Evolutionary conservation across 37 sponge, comb jelly and placozoan genomes (phyloP).

Genomic region (Amphimedon queenslandica): DNA sequence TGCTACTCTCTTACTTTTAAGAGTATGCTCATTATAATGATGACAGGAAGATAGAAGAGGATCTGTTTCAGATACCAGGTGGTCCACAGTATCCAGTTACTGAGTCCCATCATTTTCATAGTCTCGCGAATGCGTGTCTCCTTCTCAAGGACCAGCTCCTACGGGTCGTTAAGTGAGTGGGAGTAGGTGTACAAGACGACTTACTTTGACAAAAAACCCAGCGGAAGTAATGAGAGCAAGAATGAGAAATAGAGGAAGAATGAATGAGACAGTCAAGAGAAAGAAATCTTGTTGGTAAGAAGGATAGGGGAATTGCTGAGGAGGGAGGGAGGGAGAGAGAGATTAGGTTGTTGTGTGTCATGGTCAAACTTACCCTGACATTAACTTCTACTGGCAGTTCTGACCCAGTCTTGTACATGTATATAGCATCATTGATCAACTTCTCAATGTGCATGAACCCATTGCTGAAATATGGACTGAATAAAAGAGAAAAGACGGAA

Average conservation of each 20-base stretch:
- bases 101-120: slow-evolving; percentile 94
- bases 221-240: slow-evolving; percentile 70
- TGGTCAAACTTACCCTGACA: neutral
- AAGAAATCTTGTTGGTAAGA: slow-evolving; percentile 53
- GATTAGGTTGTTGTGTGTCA: neutral
- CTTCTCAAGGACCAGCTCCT: slow-evolving; percentile 74
- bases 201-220: slow-evolving; percentile 32
- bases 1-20: slow-evolving; percentile 33
- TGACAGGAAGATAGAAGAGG: slow-evolving; percentile 58
- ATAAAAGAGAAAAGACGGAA: neutral
- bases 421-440: neutral
- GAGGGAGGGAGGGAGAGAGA: neutral
- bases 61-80: slow-evolving; percentile 82
- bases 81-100: slow-evolving; percentile 65
- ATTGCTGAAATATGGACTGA: neutral
- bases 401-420: neutral
- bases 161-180: neutral
- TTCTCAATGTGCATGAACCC: neutral
- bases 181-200: neutral
- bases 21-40: slow-evolving; percentile 27
- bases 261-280: slow-evolving; percentile 24
- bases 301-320: slow-evolving; percentile 70
- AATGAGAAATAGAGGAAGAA: slow-evolving; percentile 64
- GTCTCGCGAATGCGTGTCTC: slow-evolving; percentile 71
- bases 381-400: neutral